Conservation (phyloP, 2,797 vertebrate species). For the Synanceia verrucosa region DNA sequence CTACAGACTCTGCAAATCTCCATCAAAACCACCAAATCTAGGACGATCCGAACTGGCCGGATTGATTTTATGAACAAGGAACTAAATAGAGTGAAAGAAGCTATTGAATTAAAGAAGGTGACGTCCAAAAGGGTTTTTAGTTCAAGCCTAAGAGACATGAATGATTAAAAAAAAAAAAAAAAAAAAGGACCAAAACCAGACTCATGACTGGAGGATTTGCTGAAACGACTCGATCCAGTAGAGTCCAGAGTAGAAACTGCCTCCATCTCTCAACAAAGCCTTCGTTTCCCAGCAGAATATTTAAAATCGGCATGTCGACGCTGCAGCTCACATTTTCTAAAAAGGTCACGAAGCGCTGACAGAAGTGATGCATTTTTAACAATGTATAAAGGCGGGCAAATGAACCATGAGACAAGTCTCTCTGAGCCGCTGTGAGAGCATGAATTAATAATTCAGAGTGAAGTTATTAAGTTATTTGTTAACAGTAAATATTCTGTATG, state of each 20-base stretch:
- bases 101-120: background rate
- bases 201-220: conserved; percentile 9
- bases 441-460: conserved; percentile 79
- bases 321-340: conserved; percentile 39
- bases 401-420: conserved; percentile 70
- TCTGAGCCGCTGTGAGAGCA: conserved; percentile 65
- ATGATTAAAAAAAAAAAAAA: conserved; percentile 35
- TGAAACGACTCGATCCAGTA: too few relatives aligned
- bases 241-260: background rate
- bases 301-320: conserved; percentile 36
- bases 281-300: conserved; percentile 27
- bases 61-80: conserved; percentile 21
- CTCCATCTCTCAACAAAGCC: conserved; percentile 35
- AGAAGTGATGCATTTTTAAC: conserved; percentile 78
- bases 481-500: conserved; percentile 84
- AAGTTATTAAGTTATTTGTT: conserved; percentile 86
- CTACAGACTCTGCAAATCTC: conserved; percentile 19
- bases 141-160: conserved; percentile 29
- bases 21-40: conserved; percentile 15
- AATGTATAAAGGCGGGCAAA: conserved; percentile 69
- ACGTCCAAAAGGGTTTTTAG: conserved; percentile 1
- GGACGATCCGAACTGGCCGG: background rate
- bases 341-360: conserved; percentile 48
- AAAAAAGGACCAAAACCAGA: conserved; percentile 18
- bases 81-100: background rate